Evolutionary conservation across 2,113 vertebrate genomes (phyloP).

Genomic region (Balaeniceps rex): DNA sequence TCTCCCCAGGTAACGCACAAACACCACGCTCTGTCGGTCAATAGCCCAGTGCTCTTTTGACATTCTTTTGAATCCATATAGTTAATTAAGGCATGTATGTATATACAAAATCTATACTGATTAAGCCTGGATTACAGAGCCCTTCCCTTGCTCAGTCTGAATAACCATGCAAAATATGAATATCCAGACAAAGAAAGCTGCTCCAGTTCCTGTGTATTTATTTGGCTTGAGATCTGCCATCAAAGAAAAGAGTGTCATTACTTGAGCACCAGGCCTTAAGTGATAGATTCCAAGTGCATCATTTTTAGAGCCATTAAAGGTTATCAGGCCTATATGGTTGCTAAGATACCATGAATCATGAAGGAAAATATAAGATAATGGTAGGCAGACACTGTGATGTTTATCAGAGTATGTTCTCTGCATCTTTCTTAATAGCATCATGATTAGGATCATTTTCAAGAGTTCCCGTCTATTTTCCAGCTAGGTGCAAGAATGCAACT

Average conservation of each 20-base stretch:
- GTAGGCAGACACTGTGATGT: slow-evolving; percentile 49
- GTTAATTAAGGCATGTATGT: slow-evolving; percentile 48
- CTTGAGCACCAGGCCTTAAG: slow-evolving; percentile 51
- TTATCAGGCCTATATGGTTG: slow-evolving; percentile 67
- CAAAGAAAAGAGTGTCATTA: slow-evolving; percentile 57
- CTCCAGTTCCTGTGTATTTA: slow-evolving; percentile 23
- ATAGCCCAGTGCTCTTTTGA: not conserved
- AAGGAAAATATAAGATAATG: slow-evolving; percentile 69
- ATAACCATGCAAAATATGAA: slow-evolving; percentile 22
- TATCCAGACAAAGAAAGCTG: slow-evolving; percentile 39
- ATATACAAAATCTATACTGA: slow-evolving; percentile 55
- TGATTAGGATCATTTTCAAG: slow-evolving; percentile 70
- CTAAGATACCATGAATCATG: slow-evolving; percentile 72
- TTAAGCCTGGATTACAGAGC: slow-evolving; percentile 39
- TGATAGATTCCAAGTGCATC: slow-evolving; percentile 63
- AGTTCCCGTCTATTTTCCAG: slow-evolving; percentile 55
- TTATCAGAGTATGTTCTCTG: slow-evolving; percentile 46
- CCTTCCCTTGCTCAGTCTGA: not conserved
- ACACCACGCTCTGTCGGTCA: not conserved
- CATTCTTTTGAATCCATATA: slow-evolving; percentile 45
- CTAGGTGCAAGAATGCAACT: slow-evolving; percentile 45
- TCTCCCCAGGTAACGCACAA: not conserved
- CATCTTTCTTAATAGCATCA: slow-evolving; percentile 65
- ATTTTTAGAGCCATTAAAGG: slow-evolving; percentile 71
- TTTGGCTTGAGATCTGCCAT: slow-evolving; percentile 43